A percentile compares a stretch with the other conserved stretches of the same genome.
Conservation (phyloP, 2,113 vertebrate genomes). For the Piprites chloris region DNA sequence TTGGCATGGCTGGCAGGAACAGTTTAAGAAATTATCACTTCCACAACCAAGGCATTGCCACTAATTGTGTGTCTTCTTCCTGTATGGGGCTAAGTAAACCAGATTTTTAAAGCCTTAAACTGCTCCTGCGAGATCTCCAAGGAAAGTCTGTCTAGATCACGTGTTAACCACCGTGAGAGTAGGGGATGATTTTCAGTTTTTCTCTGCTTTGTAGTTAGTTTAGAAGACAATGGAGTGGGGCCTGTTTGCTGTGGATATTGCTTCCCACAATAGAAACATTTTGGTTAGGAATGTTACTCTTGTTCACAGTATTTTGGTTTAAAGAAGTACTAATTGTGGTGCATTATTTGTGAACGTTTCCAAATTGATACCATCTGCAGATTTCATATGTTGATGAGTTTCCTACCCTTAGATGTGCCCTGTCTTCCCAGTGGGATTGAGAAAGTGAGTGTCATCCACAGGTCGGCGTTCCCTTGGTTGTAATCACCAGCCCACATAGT, state of each 20-base stretch:
- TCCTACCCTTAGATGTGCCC: neutral
- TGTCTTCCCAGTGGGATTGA: neutral
- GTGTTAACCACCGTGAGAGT: neutral
- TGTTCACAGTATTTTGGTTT: neutral
- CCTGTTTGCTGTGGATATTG: neutral
- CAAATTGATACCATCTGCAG: neutral
- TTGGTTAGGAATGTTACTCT: neutral
- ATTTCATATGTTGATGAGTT: neutral
- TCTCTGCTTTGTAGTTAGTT: neutral
- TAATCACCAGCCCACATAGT: neutral
- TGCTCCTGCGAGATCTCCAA: neutral
- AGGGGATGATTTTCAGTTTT: neutral
- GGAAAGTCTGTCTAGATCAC: neutral
- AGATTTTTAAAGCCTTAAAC: neutral
- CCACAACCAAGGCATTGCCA: neutral
- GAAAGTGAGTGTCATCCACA: neutral
- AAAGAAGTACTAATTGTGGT: neutral
- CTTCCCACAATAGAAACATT: neutral
- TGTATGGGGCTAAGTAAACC: neutral
- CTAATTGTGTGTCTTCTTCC: neutral
- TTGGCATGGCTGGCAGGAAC: neutral
- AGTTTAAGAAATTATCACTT: neutral
- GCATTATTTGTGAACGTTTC: neutral
- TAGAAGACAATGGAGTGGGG: neutral
- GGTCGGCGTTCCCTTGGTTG: neutral